Evolutionary conservation across 1,140 invertebrate species (phyloP).

Genomic region (Diuraphis noxia): DNA sequence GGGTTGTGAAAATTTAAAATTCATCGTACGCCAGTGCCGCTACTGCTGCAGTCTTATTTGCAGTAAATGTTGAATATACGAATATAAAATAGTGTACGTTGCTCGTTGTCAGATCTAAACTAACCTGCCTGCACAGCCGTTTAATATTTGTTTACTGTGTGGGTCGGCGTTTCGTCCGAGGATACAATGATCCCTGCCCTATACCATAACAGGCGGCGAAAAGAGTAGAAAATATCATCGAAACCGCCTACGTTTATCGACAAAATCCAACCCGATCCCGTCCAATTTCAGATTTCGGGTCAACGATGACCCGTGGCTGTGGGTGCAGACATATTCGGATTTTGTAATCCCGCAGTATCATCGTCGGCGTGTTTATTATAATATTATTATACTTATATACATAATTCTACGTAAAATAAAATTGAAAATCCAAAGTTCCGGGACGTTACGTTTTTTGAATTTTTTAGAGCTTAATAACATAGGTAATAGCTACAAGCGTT

Average conservation of each 20-base stretch:
- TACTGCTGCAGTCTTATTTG: neutral
- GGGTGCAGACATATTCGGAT: neutral
- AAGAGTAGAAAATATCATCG: neutral
- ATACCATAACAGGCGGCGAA: neutral
- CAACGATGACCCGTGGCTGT: neutral
- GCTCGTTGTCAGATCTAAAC: neutral
- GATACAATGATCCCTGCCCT: neutral
- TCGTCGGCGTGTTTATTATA: neutral
- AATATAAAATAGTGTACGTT: neutral
- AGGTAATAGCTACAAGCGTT: neutral
- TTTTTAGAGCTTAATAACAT: neutral
- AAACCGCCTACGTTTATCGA: neutral
- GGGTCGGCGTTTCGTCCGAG: neutral
- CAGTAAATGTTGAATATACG: neutral
- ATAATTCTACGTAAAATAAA: neutral
- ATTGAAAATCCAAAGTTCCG: neutral
- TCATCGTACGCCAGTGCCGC: neutral
- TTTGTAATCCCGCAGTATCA: neutral
- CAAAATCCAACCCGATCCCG: neutral
- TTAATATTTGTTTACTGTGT: neutral
- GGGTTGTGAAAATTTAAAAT: neutral
- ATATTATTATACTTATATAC: neutral
- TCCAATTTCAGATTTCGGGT: neutral
- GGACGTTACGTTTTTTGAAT: neutral
- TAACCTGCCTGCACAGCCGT: neutral